Evolutionary conservation across 2,888 invertebrate genomes (phyloP), one percentile per base, ranked within the genome.

Genomic region (Stenodera caucasica): DNA sequence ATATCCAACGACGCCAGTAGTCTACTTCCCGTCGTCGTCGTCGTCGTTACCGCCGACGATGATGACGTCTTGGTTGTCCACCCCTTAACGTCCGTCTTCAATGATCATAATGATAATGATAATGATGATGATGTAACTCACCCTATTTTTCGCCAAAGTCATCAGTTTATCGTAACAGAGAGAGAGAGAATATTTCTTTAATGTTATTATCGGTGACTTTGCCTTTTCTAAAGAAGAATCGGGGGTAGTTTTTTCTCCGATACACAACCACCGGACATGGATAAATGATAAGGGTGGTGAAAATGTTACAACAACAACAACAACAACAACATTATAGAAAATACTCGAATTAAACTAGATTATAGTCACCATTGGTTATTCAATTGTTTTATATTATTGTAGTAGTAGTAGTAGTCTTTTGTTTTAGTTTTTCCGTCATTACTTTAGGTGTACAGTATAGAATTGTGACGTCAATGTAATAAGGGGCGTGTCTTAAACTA

Each of bases 261-360:
- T 14, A 37, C 0, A 37, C 15, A 37, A 57, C 57, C 54, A 53
- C 69, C 70, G 72, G 77, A 77, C 77, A 74, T 75, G 70, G 72
- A 77, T 72, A 75, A 76, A 77, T 77, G 75, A 75, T 66, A 70
- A 70, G 73, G 75, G 74, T 71, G 75, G 74, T 68, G 63, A 11
- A 4, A 40, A 18, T 18, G 0, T 9, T 21, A 40, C 11, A 40
- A 40, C 18, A 12, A 11, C 11, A 0, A 40, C 1, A 18, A 40
- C 0, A 40, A 11, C 15, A 32, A 11, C n/a, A n/a, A n/a, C n/a
- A n/a, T n/a, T n/a, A n/a, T n/a, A n/a, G n/a, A n/a, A n/a, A n/a
- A n/a, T n/a, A n/a, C n/a, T n/a, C n/a, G n/a, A n/a, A n/a, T n/a
- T n/a, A n/a, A n/a, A n/a, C n/a, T n/a, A n/a, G n/a, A n/a, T n/a